Evolutionary conservation across 2,797 vertebrate species (phyloP).

Genomic region (Cephalopachus bancanus): DNA sequence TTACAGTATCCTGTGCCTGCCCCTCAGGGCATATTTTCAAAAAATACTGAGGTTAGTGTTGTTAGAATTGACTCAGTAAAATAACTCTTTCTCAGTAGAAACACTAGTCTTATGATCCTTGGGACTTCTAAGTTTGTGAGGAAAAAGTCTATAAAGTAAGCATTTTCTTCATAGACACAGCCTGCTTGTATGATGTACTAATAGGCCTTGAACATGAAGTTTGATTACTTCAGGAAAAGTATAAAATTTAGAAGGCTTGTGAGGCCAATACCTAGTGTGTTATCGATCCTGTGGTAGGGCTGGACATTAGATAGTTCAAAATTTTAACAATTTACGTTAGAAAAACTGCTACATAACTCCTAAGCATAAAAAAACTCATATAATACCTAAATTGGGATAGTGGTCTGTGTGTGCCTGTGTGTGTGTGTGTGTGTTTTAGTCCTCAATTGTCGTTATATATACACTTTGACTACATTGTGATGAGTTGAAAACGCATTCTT

Average conservation of each 20-base stretch:
- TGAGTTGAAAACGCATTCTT: conserved; percentile 70
- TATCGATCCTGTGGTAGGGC: conserved; percentile 50
- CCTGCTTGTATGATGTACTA: conserved; percentile 64
- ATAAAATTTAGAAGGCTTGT: conserved; percentile 57
- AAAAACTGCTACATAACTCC: conserved; percentile 79
- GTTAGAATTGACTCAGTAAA: conserved; percentile 67
- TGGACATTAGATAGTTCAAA: conserved; percentile 62
- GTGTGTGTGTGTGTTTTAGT: conserved; percentile 42
- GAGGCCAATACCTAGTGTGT: conserved; percentile 55
- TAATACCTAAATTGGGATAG: conserved; percentile 62
- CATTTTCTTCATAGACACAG: conserved; percentile 61
- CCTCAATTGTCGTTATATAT: conserved; percentile 66
- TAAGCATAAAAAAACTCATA: conserved; percentile 73
- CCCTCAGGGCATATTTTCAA: conserved; percentile 73
- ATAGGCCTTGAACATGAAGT: conserved; percentile 73
- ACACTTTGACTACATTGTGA: conserved; percentile 62
- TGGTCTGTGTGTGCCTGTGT: neutral
- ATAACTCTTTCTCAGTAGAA: conserved; percentile 63
- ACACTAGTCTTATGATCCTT: conserved; percentile 62
- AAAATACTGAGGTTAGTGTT: conserved; percentile 66
- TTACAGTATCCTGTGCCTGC: conserved; percentile 74
- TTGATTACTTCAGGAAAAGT: conserved; percentile 72
- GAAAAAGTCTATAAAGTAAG: conserved; percentile 43
- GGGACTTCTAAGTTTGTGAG: conserved; percentile 53
- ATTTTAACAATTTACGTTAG: conserved; percentile 71